Percentiles rank a stretch among this genome's conserved stretches.
These are phyloP conservation scores for Tympanoctomys barrerae DNA, from an alignment of 2,797 vertebrate species.

Conservation along the genomic window DNA sequence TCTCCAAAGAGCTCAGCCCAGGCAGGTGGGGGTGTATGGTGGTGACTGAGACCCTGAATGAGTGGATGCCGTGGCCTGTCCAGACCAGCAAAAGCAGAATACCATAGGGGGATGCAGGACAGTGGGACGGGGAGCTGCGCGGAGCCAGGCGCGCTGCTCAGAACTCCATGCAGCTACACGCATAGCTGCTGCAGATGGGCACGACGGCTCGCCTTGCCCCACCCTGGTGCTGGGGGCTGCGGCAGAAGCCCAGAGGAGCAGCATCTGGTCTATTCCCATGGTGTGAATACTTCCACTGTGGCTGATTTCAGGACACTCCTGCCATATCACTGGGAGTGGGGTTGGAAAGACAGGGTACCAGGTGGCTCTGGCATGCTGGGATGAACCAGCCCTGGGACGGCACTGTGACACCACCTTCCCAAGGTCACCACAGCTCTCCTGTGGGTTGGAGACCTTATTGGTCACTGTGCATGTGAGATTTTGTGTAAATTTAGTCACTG, in stretches of 20 bases:
- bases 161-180: neutral
- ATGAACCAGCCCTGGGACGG: fast-evolving
- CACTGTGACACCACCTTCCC: too few relatives aligned
- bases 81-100: neutral
- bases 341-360: neutral
- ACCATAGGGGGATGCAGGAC: neutral
- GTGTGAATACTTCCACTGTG: neutral
- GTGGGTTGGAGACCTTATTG: fast-evolving
- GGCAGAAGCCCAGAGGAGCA: neutral
- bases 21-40: neutral
- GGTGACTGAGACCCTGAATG: neutral
- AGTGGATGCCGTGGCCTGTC: neutral
- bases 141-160: fast-evolving
- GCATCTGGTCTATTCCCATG: neutral
- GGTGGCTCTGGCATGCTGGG: too few relatives aligned
- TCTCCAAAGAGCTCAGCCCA: neutral
- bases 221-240: neutral
- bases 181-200: neutral
- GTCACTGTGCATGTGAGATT: neutral
- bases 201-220: neutral
- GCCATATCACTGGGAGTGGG: fast-evolving
- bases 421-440: fast-evolving
- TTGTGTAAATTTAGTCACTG: fast-evolving
- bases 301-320: neutral
- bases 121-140: fast-evolving